Evolutionary conservation across 2,888 invertebrate species (phyloP).

Genomic region (Oxycera nigricornis): DNA sequence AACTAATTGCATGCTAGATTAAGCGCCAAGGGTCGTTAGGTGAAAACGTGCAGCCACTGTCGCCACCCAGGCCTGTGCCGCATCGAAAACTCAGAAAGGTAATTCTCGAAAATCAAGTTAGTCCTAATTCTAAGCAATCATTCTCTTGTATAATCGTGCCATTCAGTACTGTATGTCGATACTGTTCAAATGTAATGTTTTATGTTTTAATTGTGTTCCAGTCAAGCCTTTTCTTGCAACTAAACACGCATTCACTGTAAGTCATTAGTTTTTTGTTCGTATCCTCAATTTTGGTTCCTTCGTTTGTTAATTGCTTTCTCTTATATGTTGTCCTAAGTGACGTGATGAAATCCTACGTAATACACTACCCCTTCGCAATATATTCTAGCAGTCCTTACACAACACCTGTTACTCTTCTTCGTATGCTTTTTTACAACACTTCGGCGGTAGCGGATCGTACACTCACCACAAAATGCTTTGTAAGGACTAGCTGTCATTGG

Average conservation of each 20-base stretch:
- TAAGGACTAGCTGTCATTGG: slow-evolving; percentile 12
- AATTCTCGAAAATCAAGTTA: slow-evolving; percentile 50
- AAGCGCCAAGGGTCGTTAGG: slow-evolving; percentile 46
- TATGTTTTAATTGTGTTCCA: background rate
- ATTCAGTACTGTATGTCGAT: background rate
- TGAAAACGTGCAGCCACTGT: slow-evolving; percentile 57
- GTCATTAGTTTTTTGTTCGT: background rate
- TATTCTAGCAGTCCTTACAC: slow-evolving; percentile 2
- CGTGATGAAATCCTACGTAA: background rate
- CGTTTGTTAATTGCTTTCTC: slow-evolving; percentile 5
- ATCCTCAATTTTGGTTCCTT: background rate
- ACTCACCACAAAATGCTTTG: background rate
- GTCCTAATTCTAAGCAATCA: background rate
- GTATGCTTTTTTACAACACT: background rate
- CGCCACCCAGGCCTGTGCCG: slow-evolving; percentile 61
- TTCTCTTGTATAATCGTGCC: slow-evolving; percentile 39
- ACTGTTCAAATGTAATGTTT: background rate
- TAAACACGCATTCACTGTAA: background rate
- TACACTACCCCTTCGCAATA: background rate
- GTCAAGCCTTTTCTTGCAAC: background rate
- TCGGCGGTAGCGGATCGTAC: background rate
- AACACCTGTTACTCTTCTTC: slow-evolving; percentile 3
- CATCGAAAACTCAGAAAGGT: slow-evolving; percentile 61
- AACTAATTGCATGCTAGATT: slow-evolving; percentile 48
- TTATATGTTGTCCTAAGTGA: background rate